Evolutionary conservation across 2,888 invertebrate genomes (phyloP).

Genomic region (Sussaba pulchella): DNA sequence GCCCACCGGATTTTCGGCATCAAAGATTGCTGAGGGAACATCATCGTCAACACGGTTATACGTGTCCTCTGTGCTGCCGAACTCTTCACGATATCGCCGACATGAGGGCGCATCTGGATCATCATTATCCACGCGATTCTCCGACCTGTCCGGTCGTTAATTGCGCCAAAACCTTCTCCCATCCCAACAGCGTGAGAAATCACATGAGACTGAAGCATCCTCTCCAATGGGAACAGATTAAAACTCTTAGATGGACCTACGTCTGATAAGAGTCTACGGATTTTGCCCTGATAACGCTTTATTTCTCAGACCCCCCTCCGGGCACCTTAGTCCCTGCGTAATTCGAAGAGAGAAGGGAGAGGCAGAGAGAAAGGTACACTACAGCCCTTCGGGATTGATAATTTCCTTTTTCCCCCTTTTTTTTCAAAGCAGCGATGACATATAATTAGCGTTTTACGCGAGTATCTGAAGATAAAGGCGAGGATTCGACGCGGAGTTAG

Average conservation of each 20-base stretch:
- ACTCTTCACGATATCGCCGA: conserved; percentile 88
- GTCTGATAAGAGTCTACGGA: conserved; percentile 83
- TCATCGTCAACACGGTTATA: conserved; percentile 85
- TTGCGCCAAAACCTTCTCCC: conserved; percentile 91
- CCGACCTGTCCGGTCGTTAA: conserved; percentile 92
- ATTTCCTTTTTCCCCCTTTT: not conserved
- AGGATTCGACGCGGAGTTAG: conserved; percentile 1
- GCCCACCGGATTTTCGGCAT: conserved; percentile 81
- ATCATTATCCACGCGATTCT: conserved; percentile 94
- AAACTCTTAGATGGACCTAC: conserved; percentile 91
- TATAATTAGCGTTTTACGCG: conserved; percentile 13
- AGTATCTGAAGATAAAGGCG: conserved; percentile 3
- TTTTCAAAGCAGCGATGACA: not conserved
- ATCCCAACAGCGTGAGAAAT: conserved; percentile 94
- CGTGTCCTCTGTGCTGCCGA: conserved; percentile 91
- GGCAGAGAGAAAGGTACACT: conserved; percentile 25
- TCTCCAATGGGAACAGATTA: conserved; percentile 93
- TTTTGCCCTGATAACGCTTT: not conserved
- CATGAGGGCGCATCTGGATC: conserved; percentile 91
- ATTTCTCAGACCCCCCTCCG: not conserved
- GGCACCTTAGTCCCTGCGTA: conserved; percentile 48
- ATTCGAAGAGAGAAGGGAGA: conserved; percentile 23
- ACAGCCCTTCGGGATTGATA: not conserved
- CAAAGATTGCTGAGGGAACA: conserved; percentile 79
- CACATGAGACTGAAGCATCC: conserved; percentile 95